Evolutionary conservation across 2,797 vertebrate species (phyloP).

Genomic region (Tokudaia muenninki): DNA sequence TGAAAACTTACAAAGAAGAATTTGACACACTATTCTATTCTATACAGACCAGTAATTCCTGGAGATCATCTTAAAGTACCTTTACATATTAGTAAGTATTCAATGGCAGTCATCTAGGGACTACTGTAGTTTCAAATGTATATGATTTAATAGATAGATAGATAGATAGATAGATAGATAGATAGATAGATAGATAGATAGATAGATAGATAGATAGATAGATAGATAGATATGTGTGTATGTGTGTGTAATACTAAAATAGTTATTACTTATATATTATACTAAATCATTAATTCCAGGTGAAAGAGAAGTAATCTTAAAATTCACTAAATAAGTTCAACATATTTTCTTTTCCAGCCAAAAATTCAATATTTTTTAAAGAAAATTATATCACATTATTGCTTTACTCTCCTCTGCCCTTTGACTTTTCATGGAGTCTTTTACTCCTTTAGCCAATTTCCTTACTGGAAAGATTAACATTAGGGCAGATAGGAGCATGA

Average conservation of each 20-base stretch:
- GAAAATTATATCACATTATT: slow-evolving; percentile 67
- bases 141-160: too few relatives aligned
- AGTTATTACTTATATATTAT: background rate
- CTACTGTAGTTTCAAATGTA: background rate
- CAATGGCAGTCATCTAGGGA: background rate
- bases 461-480: slow-evolving; percentile 25
- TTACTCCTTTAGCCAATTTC: slow-evolving; percentile 53
- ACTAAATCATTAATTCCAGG: background rate
- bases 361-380: slow-evolving; percentile 68
- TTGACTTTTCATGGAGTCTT: slow-evolving; percentile 67
- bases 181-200: too few relatives aligned
- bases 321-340: slow-evolving; percentile 67
- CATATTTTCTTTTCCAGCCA: slow-evolving; percentile 64
- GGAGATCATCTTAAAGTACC: background rate
- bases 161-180: too few relatives aligned
- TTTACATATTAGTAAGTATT: background rate
- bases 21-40: background rate
- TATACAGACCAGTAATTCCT: background rate
- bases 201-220: too few relatives aligned
- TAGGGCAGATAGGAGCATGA: slow-evolving; percentile 14
- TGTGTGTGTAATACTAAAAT: background rate
- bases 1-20: background rate
- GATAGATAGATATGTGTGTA: too few relatives aligned
- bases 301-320: too few relatives aligned
- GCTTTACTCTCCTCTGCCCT: slow-evolving; percentile 43